Evolutionary conservation across 2,888 invertebrate genomes (phyloP).

Genomic region (Cheilosia vernalis): DNA sequence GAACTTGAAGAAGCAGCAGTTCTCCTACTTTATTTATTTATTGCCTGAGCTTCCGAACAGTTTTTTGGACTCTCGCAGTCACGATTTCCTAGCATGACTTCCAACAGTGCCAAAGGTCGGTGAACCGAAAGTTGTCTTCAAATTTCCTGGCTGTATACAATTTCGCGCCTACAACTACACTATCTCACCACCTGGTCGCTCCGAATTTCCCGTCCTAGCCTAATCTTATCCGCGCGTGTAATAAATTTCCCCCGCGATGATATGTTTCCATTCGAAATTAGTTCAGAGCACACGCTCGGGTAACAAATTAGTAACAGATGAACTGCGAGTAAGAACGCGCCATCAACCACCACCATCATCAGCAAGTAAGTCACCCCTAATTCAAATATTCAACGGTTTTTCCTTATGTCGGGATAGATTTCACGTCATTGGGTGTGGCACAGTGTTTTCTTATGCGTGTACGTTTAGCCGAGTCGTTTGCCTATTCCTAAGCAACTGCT

Average conservation of each 20-base stretch:
- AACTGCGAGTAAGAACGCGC: slow-evolving; percentile 37
- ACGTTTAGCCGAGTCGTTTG: slow-evolving; percentile 32
- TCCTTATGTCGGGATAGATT: slow-evolving; percentile 65
- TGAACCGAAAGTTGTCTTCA: background rate
- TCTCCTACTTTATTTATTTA: too few species aligned
- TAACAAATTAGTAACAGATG: slow-evolving; percentile 74
- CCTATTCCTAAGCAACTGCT: slow-evolving; percentile 67
- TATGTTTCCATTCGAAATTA: slow-evolving; percentile 50
- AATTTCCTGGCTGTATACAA: background rate
- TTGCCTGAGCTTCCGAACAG: too few species aligned
- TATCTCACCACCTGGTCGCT: slow-evolving; percentile 33
- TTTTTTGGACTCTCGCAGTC: too few species aligned
- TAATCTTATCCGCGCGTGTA: slow-evolving; percentile 27
- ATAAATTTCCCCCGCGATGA: slow-evolving; percentile 49
- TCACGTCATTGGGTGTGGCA: slow-evolving; percentile 26
- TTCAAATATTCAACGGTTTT: slow-evolving; percentile 71
- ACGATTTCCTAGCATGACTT: too few species aligned
- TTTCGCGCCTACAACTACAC: background rate
- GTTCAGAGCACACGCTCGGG: slow-evolving; percentile 40
- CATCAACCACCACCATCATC: slow-evolving; percentile 6
- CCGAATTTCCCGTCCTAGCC: slow-evolving; percentile 8
- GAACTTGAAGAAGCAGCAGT: too few species aligned
- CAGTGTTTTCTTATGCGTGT: slow-evolving; percentile 25
- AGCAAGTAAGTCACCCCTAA: slow-evolving; percentile 67
- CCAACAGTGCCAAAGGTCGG: too few species aligned